Evolutionary conservation across 1,140 invertebrate species (phyloP).

Genomic region (Drosophila nikananu): DNA sequence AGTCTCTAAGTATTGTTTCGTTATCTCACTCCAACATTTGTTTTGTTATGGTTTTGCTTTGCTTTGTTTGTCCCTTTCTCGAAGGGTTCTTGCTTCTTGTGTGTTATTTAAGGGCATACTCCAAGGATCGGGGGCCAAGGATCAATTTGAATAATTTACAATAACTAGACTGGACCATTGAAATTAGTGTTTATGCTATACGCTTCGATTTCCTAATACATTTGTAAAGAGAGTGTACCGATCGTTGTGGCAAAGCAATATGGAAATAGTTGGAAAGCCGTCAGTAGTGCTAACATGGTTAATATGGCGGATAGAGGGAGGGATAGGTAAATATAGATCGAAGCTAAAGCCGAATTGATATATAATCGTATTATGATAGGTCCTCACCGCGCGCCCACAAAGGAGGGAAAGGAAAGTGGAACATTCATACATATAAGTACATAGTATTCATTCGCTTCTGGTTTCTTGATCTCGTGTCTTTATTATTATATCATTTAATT

Average conservation of each 20-base stretch:
- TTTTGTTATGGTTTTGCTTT: conserved; percentile 13
- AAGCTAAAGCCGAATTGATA: conserved; percentile 31
- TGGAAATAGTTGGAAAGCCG: conserved; percentile 13
- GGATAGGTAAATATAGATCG: conserved; percentile 20
- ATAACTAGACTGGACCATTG: conserved; percentile 76
- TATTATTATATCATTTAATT: conserved; percentile 27
- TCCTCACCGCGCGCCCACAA: conserved; percentile 27
- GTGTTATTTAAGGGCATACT: conserved; percentile 69
- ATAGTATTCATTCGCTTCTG: conserved; percentile 18
- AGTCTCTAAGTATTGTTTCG: conserved; percentile 85
- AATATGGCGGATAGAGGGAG: conserved; percentile 17
- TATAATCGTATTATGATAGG: conserved; percentile 12
- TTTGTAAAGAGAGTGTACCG: conserved; percentile 37
- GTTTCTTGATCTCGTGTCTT: conserved; percentile 24
- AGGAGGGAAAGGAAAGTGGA: conserved; percentile 20
- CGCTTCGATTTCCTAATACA: conserved; percentile 44
- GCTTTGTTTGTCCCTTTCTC: background rate
- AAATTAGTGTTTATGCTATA: conserved; percentile 46
- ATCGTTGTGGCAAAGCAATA: conserved; percentile 34
- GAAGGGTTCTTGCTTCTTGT: conserved; percentile 5
- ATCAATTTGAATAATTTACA: conserved; percentile 76
- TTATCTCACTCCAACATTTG: conserved; percentile 85
- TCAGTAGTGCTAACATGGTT: conserved; percentile 10
- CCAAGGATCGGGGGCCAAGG: conserved; percentile 31
- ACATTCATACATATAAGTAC: background rate